Percentiles rank a stretch among this genome's conserved stretches.
phyloP scores from a whole-genome alignment of 2,888 invertebrate species.

The Polietes domitor region DNA sequence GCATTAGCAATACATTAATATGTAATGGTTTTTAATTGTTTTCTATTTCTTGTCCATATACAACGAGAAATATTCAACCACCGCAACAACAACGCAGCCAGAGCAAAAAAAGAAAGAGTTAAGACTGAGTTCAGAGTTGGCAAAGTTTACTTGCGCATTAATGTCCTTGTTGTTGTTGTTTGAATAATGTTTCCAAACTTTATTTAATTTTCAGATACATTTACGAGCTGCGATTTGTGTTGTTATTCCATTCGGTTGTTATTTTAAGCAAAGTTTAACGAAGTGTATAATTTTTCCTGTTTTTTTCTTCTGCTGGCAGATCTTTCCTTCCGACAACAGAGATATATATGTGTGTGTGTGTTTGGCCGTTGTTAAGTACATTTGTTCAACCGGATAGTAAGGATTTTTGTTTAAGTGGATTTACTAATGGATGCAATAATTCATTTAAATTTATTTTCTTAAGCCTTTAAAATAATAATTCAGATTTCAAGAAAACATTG shows the following conservation, averaged over 20 bases:
- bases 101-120: background rate
- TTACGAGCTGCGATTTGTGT: slow-evolving; percentile 29
- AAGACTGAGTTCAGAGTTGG: slow-evolving; percentile 15
- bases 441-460: slow-evolving; percentile 77
- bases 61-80: slow-evolving; percentile 39
- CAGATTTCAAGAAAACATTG: slow-evolving; percentile 19
- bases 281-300: slow-evolving; percentile 74
- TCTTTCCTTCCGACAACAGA: slow-evolving; percentile 19
- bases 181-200: slow-evolving; percentile 41
- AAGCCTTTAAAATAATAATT: slow-evolving; percentile 58
- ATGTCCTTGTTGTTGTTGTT: slow-evolving; percentile 43
- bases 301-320: slow-evolving; percentile 5
- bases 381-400: slow-evolving; percentile 39
- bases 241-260: slow-evolving; percentile 38
- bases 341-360: background rate
- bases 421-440: slow-evolving; percentile 80
- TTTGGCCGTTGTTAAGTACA: slow-evolving; percentile 22
- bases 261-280: slow-evolving; percentile 72
- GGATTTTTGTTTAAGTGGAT: slow-evolving; percentile 75
- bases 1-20: slow-evolving; percentile 69
- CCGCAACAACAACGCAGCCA: background rate
- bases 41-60: slow-evolving; percentile 43
- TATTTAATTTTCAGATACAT: slow-evolving; percentile 53
- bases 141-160: slow-evolving; percentile 35
- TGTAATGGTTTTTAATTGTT: slow-evolving; percentile 68